These are phyloP conservation scores for Paramormyrops hopkinsi DNA, from an alignment of 2,797 vertebrate species.

Conservation along the genomic window DNA sequence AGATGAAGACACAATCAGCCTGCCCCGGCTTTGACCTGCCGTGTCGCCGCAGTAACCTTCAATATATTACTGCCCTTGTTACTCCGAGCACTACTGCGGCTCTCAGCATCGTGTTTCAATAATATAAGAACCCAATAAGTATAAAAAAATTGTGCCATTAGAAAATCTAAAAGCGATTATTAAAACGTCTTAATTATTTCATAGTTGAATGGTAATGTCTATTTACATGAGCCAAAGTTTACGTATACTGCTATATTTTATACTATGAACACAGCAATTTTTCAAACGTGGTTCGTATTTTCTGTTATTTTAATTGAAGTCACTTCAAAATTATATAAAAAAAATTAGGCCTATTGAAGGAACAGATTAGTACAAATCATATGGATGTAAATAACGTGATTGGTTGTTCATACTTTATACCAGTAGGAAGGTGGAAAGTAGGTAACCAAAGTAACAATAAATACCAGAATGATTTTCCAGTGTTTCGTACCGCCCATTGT, in stretches of 20 bases:
- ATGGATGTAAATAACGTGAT: background rate
- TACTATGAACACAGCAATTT: background rate
- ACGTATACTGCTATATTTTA: background rate
- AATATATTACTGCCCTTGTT: background rate
- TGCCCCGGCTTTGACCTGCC: background rate
- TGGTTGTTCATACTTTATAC: background rate
- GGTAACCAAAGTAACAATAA: background rate
- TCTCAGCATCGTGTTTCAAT: background rate
- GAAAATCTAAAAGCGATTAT: background rate
- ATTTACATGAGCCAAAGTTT: background rate
- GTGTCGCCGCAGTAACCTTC: background rate
- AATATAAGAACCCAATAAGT: background rate
- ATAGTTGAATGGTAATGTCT: background rate
- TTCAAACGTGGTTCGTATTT: background rate
- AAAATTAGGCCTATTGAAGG: background rate
- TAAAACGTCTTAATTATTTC: background rate
- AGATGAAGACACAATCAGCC: background rate
- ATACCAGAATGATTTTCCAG: background rate
- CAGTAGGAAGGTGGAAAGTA: background rate
- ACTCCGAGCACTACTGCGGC: background rate
- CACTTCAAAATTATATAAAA: background rate
- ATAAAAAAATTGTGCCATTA: background rate
- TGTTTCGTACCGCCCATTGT: background rate
- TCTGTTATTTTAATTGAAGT: background rate
- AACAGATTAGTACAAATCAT: background rate